Conservation (phyloP, 2,888 invertebrate species). For the Pristionchus exspectatus region DNA sequence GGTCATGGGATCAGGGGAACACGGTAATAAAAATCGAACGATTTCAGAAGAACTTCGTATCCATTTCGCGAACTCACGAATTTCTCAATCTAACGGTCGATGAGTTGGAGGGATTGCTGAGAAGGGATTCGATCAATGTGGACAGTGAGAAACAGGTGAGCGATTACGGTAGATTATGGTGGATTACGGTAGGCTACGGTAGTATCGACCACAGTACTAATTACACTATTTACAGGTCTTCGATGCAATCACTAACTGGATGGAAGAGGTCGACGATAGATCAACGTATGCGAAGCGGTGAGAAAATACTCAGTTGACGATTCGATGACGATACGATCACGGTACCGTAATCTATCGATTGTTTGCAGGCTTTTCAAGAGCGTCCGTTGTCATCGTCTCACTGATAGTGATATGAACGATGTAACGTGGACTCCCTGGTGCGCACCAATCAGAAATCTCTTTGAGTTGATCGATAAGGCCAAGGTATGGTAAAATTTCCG, state of each 20-base stretch:
- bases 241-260: slow-evolving; percentile 88
- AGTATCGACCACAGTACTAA: neutral
- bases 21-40: neutral
- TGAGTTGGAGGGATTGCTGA: slow-evolving; percentile 82
- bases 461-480: slow-evolving; percentile 64
- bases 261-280: slow-evolving; percentile 86
- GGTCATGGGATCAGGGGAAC: neutral
- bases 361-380: slow-evolving; percentile 83
- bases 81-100: slow-evolving; percentile 82
- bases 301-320: neutral
- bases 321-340: neutral
- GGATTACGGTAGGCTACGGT: neutral
- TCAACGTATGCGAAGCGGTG: neutral
- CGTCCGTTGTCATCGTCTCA: slow-evolving; percentile 88
- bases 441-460: slow-evolving; percentile 84
- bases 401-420: slow-evolving; percentile 89
- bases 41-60: slow-evolving; percentile 87
- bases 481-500: slow-evolving; percentile 14
- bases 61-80: slow-evolving; percentile 87
- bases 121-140: slow-evolving; percentile 88
- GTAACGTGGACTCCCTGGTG: slow-evolving; percentile 80
- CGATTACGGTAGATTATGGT: neutral
- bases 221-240: slow-evolving; percentile 83
- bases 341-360: neutral
- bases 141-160: slow-evolving; percentile 86